Percentiles rank a stretch among this genome's conserved stretches.
Evolutionary conservation across 2,888 invertebrate species (phyloP).

Genomic region (Yponomeuta sedellus): DNA sequence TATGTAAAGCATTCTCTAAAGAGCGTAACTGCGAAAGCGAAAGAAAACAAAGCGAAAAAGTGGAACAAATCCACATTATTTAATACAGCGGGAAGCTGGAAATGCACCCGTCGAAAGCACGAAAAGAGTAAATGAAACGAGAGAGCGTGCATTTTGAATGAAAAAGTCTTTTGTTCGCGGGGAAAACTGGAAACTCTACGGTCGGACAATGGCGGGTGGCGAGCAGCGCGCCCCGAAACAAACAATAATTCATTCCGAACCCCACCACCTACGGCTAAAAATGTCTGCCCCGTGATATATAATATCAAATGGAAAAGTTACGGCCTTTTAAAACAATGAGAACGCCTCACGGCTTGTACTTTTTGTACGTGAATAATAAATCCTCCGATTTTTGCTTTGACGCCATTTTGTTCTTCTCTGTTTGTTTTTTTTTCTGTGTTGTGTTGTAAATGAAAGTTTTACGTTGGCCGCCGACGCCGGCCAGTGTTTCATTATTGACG

Average conservation of each 20-base stretch:
- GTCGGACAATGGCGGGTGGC: conserved; percentile 65
- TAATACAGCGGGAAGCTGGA: conserved; percentile 67
- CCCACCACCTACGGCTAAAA: conserved; percentile 76
- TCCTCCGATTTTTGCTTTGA: conserved; percentile 31
- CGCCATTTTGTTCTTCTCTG: conserved; percentile 26
- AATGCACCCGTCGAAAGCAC: conserved; percentile 68
- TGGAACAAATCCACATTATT: conserved; percentile 66
- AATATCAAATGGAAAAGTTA: conserved; percentile 72
- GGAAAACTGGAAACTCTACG: conserved; percentile 53
- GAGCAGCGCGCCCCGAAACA: conserved; percentile 49
- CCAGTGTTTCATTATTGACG: neutral
- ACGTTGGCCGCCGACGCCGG: neutral
- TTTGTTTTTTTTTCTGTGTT: conserved; percentile 1
- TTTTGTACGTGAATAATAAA: conserved; percentile 51
- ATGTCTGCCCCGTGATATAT: conserved; percentile 73
- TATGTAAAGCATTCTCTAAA: conserved; percentile 28
- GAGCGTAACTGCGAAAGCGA: conserved; percentile 29
- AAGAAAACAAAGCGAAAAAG: conserved; percentile 44
- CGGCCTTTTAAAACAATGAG: conserved; percentile 71
- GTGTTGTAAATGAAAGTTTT: conserved; percentile 27
- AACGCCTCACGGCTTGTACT: conserved; percentile 36
- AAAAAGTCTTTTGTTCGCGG: conserved; percentile 71
- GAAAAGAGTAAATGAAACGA: conserved; percentile 75
- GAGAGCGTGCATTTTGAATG: conserved; percentile 69
- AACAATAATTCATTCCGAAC: conserved; percentile 74